These are phyloP conservation scores for Agrotis segetum DNA, from an alignment of 2,888 invertebrate species.

Conservation along the genomic window DNA sequence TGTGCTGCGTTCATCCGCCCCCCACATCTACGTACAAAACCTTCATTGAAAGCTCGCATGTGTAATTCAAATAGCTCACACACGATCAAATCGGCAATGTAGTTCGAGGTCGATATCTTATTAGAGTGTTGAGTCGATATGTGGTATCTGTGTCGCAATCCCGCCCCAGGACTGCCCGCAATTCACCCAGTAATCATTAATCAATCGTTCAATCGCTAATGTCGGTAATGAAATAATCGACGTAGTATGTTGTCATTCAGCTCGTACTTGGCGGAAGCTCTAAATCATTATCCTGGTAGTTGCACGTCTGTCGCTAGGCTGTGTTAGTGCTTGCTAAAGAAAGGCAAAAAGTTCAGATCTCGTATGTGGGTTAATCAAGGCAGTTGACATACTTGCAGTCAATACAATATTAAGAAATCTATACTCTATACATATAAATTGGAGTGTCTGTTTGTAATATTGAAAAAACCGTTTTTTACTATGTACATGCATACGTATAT, in stretches of 20 bases:
- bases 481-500: no score
- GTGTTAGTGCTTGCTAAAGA: background rate
- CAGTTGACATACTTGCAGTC: background rate
- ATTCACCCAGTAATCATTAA: conserved; percentile 58
- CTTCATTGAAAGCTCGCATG: conserved; percentile 68
- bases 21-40: conserved; percentile 64
- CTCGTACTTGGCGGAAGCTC: conserved; percentile 9
- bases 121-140: conserved; percentile 74
- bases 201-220: conserved; percentile 59
- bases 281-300: background rate
- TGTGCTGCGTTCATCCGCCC: conserved; percentile 52
- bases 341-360: background rate
- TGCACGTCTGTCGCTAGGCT: background rate
- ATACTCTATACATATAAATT: no score
- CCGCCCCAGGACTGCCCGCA: conserved; percentile 74
- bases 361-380: background rate
- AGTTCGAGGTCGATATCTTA: conserved; percentile 78
- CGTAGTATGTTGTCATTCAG: conserved; percentile 15
- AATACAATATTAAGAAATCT: no score
- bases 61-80: conserved; percentile 78
- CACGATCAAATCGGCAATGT: conserved; percentile 78
- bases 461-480: no score
- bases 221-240: conserved; percentile 43
- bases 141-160: conserved; percentile 78
- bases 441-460: no score